A percentile compares a stretch with the other conserved stretches of the same genome.
phyloP scores from a whole-genome alignment of 1,140 invertebrate species.

The Temnothorax nylanderi region DNA sequence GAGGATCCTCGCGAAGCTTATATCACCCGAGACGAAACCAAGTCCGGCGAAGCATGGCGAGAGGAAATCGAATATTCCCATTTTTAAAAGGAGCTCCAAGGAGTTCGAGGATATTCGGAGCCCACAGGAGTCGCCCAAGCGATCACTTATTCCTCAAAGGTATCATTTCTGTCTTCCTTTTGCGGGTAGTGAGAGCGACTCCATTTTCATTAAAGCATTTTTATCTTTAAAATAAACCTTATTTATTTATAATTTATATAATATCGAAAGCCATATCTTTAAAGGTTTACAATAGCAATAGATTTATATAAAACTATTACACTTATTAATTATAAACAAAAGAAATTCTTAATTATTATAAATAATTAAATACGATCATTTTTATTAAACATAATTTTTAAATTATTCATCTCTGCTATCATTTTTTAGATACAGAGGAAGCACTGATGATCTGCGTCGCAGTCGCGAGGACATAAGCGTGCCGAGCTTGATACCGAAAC shows the following conservation, averaged over 20 bases:
- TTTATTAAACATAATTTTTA: not conserved
- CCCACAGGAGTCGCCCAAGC: slow-evolving; percentile 82
- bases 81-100: slow-evolving; percentile 80
- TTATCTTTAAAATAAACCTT: not conserved
- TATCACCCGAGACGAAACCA: slow-evolving; percentile 74
- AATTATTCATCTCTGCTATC: not conserved
- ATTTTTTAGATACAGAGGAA: slow-evolving; percentile 79
- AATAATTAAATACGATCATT: slow-evolving; percentile 20
- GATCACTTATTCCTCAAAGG: slow-evolving; percentile 83
- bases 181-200: not conserved
- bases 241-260: not conserved
- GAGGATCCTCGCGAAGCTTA: slow-evolving; percentile 75
- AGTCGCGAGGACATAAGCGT: slow-evolving; percentile 82
- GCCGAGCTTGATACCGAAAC: slow-evolving; percentile 83
- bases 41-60: slow-evolving; percentile 77
- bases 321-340: not conserved
- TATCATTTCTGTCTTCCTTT: slow-evolving; percentile 42
- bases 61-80: slow-evolving; percentile 83
- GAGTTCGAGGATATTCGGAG: slow-evolving; percentile 84
- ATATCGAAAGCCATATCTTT: not conserved
- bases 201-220: not conserved
- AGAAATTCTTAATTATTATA: not conserved
- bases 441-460: slow-evolving; percentile 82
- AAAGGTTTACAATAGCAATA: not conserved
- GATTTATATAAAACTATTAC: not conserved